Conservation (phyloP, 1,140 invertebrate species). For the Lethrus apterus region DNA sequence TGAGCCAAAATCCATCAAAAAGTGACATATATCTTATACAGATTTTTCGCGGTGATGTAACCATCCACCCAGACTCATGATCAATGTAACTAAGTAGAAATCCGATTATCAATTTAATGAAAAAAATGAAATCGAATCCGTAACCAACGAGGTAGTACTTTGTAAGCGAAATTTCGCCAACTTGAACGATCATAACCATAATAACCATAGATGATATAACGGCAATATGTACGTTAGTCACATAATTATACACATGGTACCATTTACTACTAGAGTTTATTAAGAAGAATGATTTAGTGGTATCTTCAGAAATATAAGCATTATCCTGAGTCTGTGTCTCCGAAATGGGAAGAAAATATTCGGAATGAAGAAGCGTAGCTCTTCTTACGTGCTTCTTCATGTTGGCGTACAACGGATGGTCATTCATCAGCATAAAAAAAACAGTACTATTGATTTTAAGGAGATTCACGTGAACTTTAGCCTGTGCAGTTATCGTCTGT, state of each 20-base stretch:
- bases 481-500: background rate
- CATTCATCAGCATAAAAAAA: too few species aligned
- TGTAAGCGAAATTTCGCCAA: background rate
- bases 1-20: slow-evolving; percentile 6
- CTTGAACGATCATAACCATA: background rate
- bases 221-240: slow-evolving; percentile 7
- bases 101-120: slow-evolving; percentile 3
- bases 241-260: slow-evolving; percentile 3
- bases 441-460: background rate
- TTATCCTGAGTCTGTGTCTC: too few species aligned
- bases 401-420: too few species aligned
- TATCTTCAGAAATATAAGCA: too few species aligned
- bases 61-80: slow-evolving; percentile 8
- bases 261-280: slow-evolving; percentile 3
- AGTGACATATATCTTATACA: slow-evolving; percentile 2
- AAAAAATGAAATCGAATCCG: slow-evolving; percentile 7
- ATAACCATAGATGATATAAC: slow-evolving; percentile 3
- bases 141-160: background rate
- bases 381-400: too few species aligned
- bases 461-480: slow-evolving; percentile 1
- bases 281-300: too few species aligned
- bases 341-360: too few species aligned
- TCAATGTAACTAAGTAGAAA: slow-evolving; percentile 10
- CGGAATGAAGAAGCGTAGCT: too few species aligned
- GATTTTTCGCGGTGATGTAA: background rate